Evolutionary conservation across 2,797 vertebrate species (phyloP).

Genomic region (Manis javanica): DNA sequence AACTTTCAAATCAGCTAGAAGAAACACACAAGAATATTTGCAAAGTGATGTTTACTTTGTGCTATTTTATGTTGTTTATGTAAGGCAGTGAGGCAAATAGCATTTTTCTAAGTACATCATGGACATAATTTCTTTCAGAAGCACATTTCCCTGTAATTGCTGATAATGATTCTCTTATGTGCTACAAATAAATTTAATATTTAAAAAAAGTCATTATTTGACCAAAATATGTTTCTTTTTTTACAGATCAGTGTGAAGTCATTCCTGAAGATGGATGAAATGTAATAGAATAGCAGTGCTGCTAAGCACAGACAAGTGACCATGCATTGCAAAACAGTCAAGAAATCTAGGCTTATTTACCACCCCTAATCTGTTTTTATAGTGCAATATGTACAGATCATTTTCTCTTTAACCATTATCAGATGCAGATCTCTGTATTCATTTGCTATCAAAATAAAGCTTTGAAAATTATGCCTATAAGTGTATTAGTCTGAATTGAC

Average conservation of each 20-base stretch:
- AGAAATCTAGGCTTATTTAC: neutral
- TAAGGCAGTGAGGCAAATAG: neutral
- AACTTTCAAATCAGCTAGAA: constrained; percentile 29
- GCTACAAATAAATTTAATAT: neutral
- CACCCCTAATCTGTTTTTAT: neutral
- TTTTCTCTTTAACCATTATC: neutral
- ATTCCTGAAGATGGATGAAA: neutral
- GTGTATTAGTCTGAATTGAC: neutral
- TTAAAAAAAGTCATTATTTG: constrained; percentile 13
- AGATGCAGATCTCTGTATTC: neutral
- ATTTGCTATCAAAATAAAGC: neutral
- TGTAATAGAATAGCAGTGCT: neutral
- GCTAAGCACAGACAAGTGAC: neutral
- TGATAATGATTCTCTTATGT: neutral
- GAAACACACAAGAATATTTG: neutral
- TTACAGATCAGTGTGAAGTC: neutral
- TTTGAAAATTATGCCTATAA: neutral
- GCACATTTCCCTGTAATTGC: neutral
- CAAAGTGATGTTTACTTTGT: neutral
- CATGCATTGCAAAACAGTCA: neutral
- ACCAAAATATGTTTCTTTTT: neutral
- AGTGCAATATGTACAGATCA: neutral
- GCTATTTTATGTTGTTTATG: neutral
- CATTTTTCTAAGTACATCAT: neutral
- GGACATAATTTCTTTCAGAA: constrained; percentile 13